These are phyloP conservation scores for Perizoma flavofasciatum DNA, from an alignment of 2,888 invertebrate genomes.

Conservation along the genomic window DNA sequence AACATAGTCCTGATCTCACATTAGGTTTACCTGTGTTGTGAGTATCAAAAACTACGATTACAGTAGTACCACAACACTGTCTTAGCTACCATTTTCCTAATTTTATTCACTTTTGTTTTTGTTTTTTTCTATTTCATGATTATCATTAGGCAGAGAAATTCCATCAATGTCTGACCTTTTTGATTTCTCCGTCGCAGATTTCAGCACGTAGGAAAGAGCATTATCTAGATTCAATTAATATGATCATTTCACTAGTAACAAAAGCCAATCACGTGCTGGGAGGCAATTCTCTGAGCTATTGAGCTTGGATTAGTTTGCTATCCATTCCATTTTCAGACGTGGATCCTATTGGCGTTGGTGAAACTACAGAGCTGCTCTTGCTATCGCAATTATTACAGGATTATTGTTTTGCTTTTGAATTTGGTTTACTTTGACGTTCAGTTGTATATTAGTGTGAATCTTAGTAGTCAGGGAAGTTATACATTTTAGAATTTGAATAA, in stretches of 20 bases:
- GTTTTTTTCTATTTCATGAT: background rate
- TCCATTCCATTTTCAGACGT: conserved; percentile 29
- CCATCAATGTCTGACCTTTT: conserved; percentile 9
- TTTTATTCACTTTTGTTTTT: background rate
- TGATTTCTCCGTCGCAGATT: conserved; percentile 18
- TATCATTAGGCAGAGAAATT: conserved; percentile 8
- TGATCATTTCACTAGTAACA: conserved; percentile 45
- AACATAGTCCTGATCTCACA: too few species aligned
- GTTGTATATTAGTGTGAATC: background rate
- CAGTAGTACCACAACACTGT: too few species aligned
- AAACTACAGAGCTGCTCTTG: conserved; percentile 8
- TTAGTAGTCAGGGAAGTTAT: background rate
- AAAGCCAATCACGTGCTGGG: conserved; percentile 47
- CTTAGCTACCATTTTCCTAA: too few species aligned
- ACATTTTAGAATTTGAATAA: background rate
- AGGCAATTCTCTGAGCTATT: conserved; percentile 43
- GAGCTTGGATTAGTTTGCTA: conserved; percentile 41
- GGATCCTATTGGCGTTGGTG: conserved; percentile 22
- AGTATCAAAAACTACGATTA: too few species aligned
- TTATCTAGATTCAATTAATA: conserved; percentile 39
- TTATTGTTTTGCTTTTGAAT: background rate
- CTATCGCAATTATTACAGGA: conserved; percentile 5
- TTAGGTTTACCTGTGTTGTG: too few species aligned
- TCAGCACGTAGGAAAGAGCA: conserved; percentile 18
- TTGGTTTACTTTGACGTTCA: background rate